These are phyloP conservation scores for Setophaga coronata DNA, from an alignment of 2,113 vertebrate genomes.

Conservation along the genomic window DNA sequence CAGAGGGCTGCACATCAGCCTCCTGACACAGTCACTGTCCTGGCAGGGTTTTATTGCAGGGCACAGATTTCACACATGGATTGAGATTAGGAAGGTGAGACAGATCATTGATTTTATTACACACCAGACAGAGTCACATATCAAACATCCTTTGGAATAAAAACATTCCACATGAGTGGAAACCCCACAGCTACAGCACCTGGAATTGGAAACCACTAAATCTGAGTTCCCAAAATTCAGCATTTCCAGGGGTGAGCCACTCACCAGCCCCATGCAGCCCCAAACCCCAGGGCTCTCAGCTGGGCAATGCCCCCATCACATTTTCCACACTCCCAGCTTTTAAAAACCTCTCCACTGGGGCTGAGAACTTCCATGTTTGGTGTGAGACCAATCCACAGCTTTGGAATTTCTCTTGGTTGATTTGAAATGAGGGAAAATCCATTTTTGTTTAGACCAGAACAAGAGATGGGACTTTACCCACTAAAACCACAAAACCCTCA, in stretches of 20 bases:
- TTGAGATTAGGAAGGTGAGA: neutral
- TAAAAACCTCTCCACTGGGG: neutral
- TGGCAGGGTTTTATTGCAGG: neutral
- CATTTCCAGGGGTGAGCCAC: neutral
- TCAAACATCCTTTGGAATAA: neutral
- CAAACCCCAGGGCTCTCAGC: neutral
- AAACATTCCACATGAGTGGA: neutral
- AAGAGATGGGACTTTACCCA: neutral
- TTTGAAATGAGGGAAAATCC: neutral
- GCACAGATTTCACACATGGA: neutral
- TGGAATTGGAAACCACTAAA: neutral
- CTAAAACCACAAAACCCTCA: neutral
- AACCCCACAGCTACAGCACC: neutral
- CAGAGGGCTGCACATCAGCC: neutral
- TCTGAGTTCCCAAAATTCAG: neutral
- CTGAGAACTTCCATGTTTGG: neutral
- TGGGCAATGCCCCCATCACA: neutral
- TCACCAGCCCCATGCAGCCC: neutral
- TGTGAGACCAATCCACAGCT: neutral
- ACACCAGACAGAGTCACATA: neutral
- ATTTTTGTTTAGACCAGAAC: neutral
- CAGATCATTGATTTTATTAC: neutral
- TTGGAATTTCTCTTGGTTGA: neutral
- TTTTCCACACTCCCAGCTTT: constrained; percentile 14
- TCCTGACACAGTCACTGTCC: neutral